A percentile compares a stretch with the other conserved stretches of the same genome.
Conservation (phyloP, 2,888 invertebrate genomes). For the Odontothrips loti region DNA sequence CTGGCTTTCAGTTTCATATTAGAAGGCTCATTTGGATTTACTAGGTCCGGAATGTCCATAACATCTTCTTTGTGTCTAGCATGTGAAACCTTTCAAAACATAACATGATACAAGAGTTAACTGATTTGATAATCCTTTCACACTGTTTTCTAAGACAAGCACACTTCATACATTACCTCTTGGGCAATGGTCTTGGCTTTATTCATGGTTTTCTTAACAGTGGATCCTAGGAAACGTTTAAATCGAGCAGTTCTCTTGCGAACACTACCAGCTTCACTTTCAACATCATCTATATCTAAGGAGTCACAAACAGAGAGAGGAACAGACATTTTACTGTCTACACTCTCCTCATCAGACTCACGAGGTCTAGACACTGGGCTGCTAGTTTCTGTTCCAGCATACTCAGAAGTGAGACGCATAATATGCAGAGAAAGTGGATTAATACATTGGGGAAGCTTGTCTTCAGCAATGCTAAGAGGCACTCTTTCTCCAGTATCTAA, state of each 20-base stretch:
- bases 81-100: slow-evolving; percentile 58
- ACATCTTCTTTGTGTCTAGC: slow-evolving; percentile 83
- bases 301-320: slow-evolving; percentile 34
- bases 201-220: slow-evolving; percentile 85
- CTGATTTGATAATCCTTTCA: background rate
- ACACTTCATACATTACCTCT: slow-evolving; percentile 48
- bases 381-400: slow-evolving; percentile 55
- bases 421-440: slow-evolving; percentile 94
- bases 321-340: slow-evolving; percentile 59
- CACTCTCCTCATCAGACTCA: slow-evolving; percentile 73
- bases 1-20: slow-evolving; percentile 89
- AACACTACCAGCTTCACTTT: slow-evolving; percentile 48
- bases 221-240: slow-evolving; percentile 79
- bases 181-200: slow-evolving; percentile 87
- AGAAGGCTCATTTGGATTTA: slow-evolving; percentile 39
- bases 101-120: background rate
- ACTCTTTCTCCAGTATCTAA: slow-evolving; percentile 77
- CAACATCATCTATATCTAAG: slow-evolving; percentile 44
- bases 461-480: slow-evolving; percentile 91
- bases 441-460: slow-evolving; percentile 83
- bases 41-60: slow-evolving; percentile 75
- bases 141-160: background rate
- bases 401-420: slow-evolving; percentile 87
- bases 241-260: slow-evolving; percentile 53
- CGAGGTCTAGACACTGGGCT: slow-evolving; percentile 61